These are phyloP conservation scores for Macrochelys suwanniensis DNA, from an alignment of 2,797 vertebrate genomes.

Conservation along the genomic window DNA sequence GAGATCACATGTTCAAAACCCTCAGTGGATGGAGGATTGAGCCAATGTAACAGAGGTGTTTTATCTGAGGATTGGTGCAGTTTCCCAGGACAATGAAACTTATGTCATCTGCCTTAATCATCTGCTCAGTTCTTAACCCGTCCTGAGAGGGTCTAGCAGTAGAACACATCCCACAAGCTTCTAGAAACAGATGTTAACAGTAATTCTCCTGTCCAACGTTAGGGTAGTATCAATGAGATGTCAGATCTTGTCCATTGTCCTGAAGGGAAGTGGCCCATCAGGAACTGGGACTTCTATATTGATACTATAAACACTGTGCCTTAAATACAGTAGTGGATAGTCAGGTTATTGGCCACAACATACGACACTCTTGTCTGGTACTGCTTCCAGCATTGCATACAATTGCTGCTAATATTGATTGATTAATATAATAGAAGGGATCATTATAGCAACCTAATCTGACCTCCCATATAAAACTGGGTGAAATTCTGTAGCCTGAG, in stretches of 20 bases:
- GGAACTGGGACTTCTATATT: neutral
- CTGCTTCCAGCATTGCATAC: no score
- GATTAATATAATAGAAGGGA: no score
- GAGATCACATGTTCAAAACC: neutral
- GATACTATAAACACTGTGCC: neutral
- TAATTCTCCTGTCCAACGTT: neutral
- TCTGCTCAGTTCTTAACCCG: neutral
- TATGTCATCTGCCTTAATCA: neutral
- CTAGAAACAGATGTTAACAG: neutral
- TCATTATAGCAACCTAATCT: no score
- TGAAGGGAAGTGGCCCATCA: neutral
- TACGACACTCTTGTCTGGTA: no score
- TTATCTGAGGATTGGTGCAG: neutral
- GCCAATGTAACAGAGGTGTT: neutral
- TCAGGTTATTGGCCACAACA: no score
- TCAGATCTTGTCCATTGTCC: fast-evolving
- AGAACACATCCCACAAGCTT: neutral
- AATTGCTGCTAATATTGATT: no score
- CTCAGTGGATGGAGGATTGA: neutral
- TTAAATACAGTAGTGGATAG: neutral
- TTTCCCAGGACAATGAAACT: neutral
- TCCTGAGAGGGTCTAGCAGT: neutral
- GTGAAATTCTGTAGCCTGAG: no score
- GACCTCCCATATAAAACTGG: no score
- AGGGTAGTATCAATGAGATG: neutral